Conservation (phyloP, 2,113 vertebrate species). For the Pomatostomus ruficeps region DNA sequence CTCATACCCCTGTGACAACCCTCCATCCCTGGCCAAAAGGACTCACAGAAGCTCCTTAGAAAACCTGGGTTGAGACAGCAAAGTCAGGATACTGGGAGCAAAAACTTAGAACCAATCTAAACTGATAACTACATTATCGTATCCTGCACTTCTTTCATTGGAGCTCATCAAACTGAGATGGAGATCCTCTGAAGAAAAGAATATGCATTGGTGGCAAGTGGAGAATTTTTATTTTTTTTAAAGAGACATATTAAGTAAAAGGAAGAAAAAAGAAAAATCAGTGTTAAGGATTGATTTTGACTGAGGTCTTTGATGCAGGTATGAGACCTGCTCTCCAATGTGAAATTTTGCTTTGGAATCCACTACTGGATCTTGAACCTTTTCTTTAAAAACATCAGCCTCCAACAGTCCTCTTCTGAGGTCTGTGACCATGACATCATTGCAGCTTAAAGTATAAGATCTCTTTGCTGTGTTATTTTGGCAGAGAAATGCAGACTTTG, state of each 20-base stretch:
- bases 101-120: not conserved
- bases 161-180: not conserved
- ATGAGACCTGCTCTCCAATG: not conserved
- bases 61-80: not conserved
- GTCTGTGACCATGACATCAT: not conserved
- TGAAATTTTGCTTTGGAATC: not conserved
- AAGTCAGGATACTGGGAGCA: not conserved
- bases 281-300: not conserved
- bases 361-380: not conserved
- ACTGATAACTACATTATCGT: not conserved
- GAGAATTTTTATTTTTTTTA: not conserved
- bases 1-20: not conserved
- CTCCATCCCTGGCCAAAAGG: not conserved
- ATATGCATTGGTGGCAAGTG: not conserved
- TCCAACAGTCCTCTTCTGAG: not conserved
- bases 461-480: not conserved
- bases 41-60: not conserved
- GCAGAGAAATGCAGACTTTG: not conserved
- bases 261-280: not conserved
- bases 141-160: not conserved
- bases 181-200: not conserved
- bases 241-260: not conserved
- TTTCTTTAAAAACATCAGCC: not conserved
- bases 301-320: not conserved
- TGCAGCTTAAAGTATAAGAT: not conserved